Conservation (phyloP, 1,140 invertebrate species). For the Fopius arisanus region DNA sequence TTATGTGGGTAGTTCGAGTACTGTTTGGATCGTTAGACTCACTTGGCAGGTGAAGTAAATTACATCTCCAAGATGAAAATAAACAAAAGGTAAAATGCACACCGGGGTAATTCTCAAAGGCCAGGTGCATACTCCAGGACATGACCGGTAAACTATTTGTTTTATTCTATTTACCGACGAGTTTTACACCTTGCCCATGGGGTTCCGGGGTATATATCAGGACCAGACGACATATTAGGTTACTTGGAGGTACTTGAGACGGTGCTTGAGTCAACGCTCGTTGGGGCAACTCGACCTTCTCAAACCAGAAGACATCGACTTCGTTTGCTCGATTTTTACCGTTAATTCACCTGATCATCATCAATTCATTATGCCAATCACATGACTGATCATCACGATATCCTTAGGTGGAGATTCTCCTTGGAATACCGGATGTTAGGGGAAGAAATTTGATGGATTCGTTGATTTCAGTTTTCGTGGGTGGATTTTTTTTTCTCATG, state of each 20-base stretch:
- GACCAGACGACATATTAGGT: slow-evolving; percentile 37
- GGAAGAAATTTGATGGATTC: no score
- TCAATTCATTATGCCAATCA: background rate
- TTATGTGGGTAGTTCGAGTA: background rate
- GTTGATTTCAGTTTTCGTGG: no score
- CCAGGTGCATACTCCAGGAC: background rate
- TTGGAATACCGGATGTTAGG: no score
- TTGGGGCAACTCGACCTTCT: slow-evolving; percentile 26
- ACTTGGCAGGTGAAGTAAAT: slow-evolving; percentile 31
- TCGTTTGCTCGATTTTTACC: background rate
- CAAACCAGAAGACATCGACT: background rate
- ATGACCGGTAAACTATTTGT: background rate
- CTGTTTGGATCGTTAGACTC: background rate
- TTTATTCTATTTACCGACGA: background rate
- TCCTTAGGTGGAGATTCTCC: no score
- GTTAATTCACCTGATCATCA: background rate
- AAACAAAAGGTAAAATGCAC: slow-evolving; percentile 7
- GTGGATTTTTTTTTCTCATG: no score
- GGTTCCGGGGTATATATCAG: background rate
- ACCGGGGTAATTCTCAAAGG: slow-evolving; percentile 6
- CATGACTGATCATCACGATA: no score
- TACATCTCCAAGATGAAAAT: slow-evolving; percentile 27
- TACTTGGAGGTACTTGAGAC: slow-evolving; percentile 32
- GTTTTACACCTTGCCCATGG: background rate
- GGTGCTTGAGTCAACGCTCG: slow-evolving; percentile 2